Conservation (phyloP, 1,140 invertebrate genomes). For the Bradynema listronoti region DNA sequence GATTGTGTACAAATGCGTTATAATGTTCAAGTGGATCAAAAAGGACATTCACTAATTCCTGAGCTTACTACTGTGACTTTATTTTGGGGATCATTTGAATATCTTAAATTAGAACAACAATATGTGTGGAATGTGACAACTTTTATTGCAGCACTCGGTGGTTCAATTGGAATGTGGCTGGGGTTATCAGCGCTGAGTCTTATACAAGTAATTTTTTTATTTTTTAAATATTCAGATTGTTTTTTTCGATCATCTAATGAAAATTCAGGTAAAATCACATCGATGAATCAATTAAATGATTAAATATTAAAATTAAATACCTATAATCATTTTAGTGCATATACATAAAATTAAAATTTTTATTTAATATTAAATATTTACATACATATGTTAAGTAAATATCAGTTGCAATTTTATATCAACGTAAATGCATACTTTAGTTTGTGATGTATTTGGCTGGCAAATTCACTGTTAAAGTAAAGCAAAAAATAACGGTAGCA, state of each 20-base stretch:
- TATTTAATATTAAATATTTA: too few species aligned
- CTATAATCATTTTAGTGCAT: too few species aligned
- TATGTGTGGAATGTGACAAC: constrained; percentile 23
- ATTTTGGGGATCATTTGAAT: constrained; percentile 36
- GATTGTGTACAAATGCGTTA: constrained; percentile 48
- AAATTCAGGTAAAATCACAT: too few species aligned
- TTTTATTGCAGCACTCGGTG: constrained; percentile 29
- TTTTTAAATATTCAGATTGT: too few species aligned
- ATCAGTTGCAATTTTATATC: too few species aligned
- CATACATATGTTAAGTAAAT: too few species aligned
- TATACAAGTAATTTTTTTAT: constrained; percentile 28
- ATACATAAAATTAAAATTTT: too few species aligned
- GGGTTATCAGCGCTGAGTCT: constrained; percentile 35
- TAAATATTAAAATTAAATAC: too few species aligned
- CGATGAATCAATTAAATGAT: too few species aligned
- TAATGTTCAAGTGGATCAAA: constrained; percentile 9
- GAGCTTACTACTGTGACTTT: constrained; percentile 22
- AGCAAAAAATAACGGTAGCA: neutral
- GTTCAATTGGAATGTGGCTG: constrained; percentile 38
- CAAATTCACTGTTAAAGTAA: constrained; percentile 22
- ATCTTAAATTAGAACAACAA: constrained; percentile 30
- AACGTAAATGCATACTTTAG: too few species aligned
- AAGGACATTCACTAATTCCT: constrained; percentile 18
- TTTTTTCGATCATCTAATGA: too few species aligned
- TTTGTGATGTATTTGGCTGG: constrained; percentile 14